Percentiles rank a stretch among this genome's conserved stretches.
phyloP scores from a whole-genome alignment of 2,113 vertebrate species.

The Ciconia boyciana region DNA sequence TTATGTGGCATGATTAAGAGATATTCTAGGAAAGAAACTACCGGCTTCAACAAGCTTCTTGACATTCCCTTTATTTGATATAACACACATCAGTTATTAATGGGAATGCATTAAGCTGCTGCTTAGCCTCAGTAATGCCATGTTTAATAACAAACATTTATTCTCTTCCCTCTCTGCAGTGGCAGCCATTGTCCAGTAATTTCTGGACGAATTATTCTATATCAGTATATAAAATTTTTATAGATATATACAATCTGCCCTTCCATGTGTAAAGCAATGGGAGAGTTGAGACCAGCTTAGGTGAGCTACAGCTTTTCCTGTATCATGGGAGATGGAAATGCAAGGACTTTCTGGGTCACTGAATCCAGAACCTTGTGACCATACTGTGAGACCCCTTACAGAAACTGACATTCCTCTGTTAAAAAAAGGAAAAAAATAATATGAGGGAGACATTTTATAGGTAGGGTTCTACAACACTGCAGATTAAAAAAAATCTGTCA shows the following conservation, averaged over 20 bases:
- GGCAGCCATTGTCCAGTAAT: background rate
- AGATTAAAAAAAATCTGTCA: background rate
- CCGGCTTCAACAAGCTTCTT: background rate
- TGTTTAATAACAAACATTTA: background rate
- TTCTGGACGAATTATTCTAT: background rate
- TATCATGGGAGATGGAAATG: background rate
- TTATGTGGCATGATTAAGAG: constrained; percentile 33
- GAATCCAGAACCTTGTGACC: background rate
- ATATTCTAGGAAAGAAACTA: background rate
- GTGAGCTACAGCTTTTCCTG: background rate
- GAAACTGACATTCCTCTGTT: background rate
- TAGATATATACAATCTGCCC: background rate
- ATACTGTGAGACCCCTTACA: background rate
- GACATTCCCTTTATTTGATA: background rate
- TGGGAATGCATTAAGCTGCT: background rate
- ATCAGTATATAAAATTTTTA: background rate
- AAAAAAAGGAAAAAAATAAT: background rate
- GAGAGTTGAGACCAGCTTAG: background rate
- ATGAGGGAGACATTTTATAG: background rate
- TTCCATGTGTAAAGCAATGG: background rate
- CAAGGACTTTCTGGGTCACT: background rate
- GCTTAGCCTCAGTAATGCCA: background rate
- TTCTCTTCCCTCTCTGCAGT: background rate
- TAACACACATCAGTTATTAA: background rate
- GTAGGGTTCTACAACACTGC: background rate